phyloP scores from a whole-genome alignment of 2,113 vertebrate species.

The Psettodes erumei region DNA sequence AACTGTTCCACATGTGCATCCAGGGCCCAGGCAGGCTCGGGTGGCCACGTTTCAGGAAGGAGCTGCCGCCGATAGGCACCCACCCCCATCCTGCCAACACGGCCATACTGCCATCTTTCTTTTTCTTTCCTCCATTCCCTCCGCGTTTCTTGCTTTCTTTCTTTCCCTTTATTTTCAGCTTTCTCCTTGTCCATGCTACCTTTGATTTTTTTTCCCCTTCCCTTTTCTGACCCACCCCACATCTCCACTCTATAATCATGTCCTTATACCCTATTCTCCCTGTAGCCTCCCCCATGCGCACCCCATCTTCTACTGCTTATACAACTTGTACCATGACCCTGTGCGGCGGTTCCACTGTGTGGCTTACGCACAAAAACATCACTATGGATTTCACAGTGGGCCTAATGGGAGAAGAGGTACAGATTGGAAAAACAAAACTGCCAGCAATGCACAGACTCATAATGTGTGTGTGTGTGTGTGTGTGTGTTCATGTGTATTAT shows the following conservation, averaged over 20 bases:
- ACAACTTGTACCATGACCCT: slow-evolving; percentile 73
- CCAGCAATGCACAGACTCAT: slow-evolving; percentile 57
- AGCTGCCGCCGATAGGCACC: slow-evolving; percentile 78
- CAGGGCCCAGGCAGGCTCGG: slow-evolving; percentile 80
- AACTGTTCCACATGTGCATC: slow-evolving; percentile 89
- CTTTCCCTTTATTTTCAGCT: slow-evolving; percentile 16
- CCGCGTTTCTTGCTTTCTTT: slow-evolving; percentile 19
- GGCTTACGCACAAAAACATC: slow-evolving; percentile 72
- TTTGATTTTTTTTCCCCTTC: slow-evolving; percentile 15
- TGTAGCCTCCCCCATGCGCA: not conserved
- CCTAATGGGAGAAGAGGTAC: slow-evolving; percentile 70
- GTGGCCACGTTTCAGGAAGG: slow-evolving; percentile 88
- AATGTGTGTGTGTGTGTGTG: slow-evolving; percentile 45
- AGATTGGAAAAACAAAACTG: slow-evolving; percentile 74
- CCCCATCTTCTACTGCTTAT: slow-evolving; percentile 59
- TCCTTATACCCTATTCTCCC: slow-evolving; percentile 41
- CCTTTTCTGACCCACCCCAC: slow-evolving; percentile 18
- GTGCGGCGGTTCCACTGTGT: slow-evolving; percentile 72
- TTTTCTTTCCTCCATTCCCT: slow-evolving; percentile 36
- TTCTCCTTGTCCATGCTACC: slow-evolving; percentile 49
- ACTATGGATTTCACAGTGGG: slow-evolving; percentile 70
- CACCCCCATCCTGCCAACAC: slow-evolving; percentile 80
- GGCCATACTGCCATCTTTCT: slow-evolving; percentile 71
- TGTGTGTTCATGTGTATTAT: slow-evolving; percentile 42
- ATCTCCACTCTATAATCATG: slow-evolving; percentile 62